Percentiles rank a stretch among this genome's conserved stretches.
Conservation (phyloP, 1,140 invertebrate genomes). For the Drosophila micromelanica region DNA sequence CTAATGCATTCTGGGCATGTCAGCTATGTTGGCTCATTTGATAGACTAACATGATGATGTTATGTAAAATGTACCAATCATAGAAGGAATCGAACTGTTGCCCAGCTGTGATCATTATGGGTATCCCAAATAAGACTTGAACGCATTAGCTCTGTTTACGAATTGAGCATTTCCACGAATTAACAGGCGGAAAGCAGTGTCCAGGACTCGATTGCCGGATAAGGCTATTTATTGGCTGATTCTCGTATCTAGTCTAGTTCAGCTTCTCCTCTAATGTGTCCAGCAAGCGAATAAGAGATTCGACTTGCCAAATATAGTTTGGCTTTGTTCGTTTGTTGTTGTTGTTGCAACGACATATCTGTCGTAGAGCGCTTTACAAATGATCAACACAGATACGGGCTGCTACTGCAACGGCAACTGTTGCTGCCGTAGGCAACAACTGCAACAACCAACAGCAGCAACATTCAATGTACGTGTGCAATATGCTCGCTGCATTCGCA, state of each 20-base stretch:
- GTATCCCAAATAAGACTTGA: background rate
- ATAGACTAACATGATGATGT: background rate
- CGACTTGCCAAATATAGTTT: slow-evolving; percentile 34
- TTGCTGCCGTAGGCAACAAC: slow-evolving; percentile 53
- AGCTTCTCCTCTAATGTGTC: slow-evolving; percentile 15
- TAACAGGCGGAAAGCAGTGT: background rate
- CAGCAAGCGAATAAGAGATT: slow-evolving; percentile 50
- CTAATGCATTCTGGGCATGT: slow-evolving; percentile 2
- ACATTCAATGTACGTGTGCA: slow-evolving; percentile 60
- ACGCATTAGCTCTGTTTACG: too few relatives aligned
- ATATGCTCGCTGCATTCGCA: slow-evolving; percentile 52
- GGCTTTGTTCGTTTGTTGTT: slow-evolving; percentile 18
- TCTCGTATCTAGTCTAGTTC: background rate
- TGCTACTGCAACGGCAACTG: slow-evolving; percentile 65
- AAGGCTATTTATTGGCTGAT: background rate
- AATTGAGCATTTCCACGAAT: background rate
- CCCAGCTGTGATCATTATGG: background rate
- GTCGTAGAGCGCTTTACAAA: slow-evolving; percentile 72
- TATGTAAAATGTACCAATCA: background rate
- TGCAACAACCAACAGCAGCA: slow-evolving; percentile 44
- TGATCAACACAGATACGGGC: slow-evolving; percentile 77
- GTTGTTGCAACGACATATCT: slow-evolving; percentile 60
- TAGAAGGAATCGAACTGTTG: background rate
- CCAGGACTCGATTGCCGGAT: slow-evolving; percentile 2
- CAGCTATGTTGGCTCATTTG: background rate